phyloP scores from a whole-genome alignment of 2,797 vertebrate species.

The Karalla daura region DNA sequence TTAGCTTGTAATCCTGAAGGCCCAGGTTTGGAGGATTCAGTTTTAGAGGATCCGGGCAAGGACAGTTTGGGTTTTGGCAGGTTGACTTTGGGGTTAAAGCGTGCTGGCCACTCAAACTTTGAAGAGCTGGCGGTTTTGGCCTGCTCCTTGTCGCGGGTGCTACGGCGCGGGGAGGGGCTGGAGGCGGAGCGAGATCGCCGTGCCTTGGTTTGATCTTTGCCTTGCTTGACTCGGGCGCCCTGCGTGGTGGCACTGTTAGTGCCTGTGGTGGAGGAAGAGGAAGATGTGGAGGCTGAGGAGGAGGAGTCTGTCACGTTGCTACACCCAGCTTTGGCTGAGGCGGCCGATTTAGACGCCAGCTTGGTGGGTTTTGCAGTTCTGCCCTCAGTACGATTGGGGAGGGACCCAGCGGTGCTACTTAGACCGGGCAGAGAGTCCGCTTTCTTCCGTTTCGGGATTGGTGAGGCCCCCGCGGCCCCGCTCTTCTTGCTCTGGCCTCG shows the following conservation, averaged over 20 bases:
- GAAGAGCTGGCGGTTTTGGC: slow-evolving; percentile 95
- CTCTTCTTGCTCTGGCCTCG: slow-evolving; percentile 93
- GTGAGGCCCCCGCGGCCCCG: slow-evolving; percentile 89
- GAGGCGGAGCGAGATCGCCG: slow-evolving; percentile 97
- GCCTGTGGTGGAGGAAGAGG: slow-evolving; percentile 93
- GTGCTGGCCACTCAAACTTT: slow-evolving; percentile 99
- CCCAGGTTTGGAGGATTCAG: slow-evolving; percentile 99
- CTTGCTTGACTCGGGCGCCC: slow-evolving; percentile 97
- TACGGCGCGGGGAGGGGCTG: slow-evolving; percentile 96
- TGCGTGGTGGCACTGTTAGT: slow-evolving; percentile 88
- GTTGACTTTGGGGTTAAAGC: slow-evolving; percentile 99
- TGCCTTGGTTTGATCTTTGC: slow-evolving; percentile 98
- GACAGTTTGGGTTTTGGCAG: slow-evolving; percentile 99
- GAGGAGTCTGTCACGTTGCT: slow-evolving; percentile 98
- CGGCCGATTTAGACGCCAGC: slow-evolving; percentile 99
- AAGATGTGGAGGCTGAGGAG: slow-evolving; percentile 97
- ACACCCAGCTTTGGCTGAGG: slow-evolving; percentile 99
- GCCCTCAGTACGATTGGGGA: slow-evolving; percentile 94
- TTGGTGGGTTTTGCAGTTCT: slow-evolving; percentile 98
- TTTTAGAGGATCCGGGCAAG: slow-evolving; percentile 97
- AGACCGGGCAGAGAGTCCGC: slow-evolving; percentile 91
- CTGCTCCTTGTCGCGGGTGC: slow-evolving; percentile 95
- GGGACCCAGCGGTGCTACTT: slow-evolving; percentile 90
- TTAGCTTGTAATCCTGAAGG: slow-evolving; percentile 99
- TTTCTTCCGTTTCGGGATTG: slow-evolving; percentile 97